phyloP scores from a whole-genome alignment of 2,888 invertebrate genomes.

The Bibio marci region DNA sequence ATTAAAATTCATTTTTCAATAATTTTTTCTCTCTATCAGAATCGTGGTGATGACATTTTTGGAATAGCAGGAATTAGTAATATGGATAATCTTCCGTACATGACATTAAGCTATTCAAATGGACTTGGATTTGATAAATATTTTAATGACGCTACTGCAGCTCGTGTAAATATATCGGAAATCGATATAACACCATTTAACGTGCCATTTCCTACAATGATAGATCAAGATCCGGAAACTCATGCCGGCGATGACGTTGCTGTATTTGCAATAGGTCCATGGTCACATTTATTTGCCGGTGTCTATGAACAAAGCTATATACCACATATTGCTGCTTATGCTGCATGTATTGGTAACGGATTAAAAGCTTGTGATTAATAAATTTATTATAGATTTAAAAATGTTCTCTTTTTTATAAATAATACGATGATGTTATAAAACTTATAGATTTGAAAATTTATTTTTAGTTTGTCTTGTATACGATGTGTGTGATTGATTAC shows the following conservation, averaged over 20 bases:
- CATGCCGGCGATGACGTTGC: constrained; percentile 67
- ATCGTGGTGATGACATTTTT: constrained; percentile 1
- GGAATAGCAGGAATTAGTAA: constrained; percentile 19
- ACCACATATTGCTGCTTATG: constrained; percentile 31
- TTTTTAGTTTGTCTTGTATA: too few relatives aligned
- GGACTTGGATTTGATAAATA: constrained; percentile 40
- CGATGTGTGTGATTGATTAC: too few relatives aligned
- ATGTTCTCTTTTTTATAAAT: too few relatives aligned
- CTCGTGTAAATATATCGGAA: constrained; percentile 16
- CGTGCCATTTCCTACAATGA: constrained; percentile 38
- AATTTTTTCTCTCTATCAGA: not conserved
- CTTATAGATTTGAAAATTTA: too few relatives aligned
- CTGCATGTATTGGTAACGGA: constrained; percentile 22
- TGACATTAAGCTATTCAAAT: constrained; percentile 55
- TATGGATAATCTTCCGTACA: constrained; percentile 41
- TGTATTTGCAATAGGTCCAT: constrained; percentile 42
- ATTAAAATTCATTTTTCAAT: too few relatives aligned
- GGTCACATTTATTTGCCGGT: constrained; percentile 42
- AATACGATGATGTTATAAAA: too few relatives aligned
- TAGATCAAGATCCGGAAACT: constrained; percentile 45
- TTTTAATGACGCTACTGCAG: not conserved
- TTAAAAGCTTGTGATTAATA: constrained; percentile 7
- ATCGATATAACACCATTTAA: constrained; percentile 19
- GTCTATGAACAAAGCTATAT: constrained; percentile 40
- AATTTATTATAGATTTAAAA: too few relatives aligned